A percentile compares a stretch with the other conserved stretches of the same genome.
Evolutionary conservation across 2,888 invertebrate species (phyloP).

Genomic region (Steinernema hermaphroditum): DNA sequence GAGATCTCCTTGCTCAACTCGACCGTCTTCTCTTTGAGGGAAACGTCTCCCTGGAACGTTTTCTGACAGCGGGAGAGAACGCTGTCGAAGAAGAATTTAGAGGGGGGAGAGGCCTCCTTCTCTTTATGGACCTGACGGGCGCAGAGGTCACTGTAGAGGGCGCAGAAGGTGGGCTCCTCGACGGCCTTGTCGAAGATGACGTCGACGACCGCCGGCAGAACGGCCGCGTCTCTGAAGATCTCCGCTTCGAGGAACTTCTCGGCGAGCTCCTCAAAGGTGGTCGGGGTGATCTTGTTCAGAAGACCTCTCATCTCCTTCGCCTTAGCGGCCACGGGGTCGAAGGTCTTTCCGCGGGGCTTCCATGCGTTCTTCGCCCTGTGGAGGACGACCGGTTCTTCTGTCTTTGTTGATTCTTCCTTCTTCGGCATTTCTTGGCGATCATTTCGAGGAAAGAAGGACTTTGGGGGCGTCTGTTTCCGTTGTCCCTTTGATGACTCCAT

Average conservation of each 20-base stretch:
- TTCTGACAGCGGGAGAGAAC: constrained; percentile 42
- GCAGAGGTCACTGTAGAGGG: constrained; percentile 50
- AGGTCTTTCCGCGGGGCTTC: constrained; percentile 36
- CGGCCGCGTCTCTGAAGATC: constrained; percentile 30
- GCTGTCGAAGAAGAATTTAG: constrained; percentile 31
- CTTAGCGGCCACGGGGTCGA: constrained; percentile 33
- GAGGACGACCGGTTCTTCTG: constrained; percentile 31
- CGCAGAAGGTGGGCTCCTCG: constrained; percentile 50
- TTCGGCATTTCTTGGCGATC: no score
- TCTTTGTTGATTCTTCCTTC: not conserved
- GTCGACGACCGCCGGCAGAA: constrained; percentile 38
- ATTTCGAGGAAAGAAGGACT: no score
- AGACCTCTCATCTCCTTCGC: constrained; percentile 44
- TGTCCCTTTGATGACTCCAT: no score
- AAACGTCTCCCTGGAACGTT: constrained; percentile 38
- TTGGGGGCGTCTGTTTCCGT: no score
- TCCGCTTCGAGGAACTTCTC: constrained; percentile 40
- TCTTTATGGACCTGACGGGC: constrained; percentile 40
- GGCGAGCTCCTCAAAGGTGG: constrained; percentile 42
- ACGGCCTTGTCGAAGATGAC: no score
- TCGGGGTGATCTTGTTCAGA: constrained; percentile 52
- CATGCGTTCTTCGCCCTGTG: constrained; percentile 42
- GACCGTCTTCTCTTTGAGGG: constrained; percentile 15
- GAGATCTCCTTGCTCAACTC: constrained; percentile 19
- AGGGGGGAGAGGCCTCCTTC: constrained; percentile 7